Base-by-base conservation (phyloP, 2,113 vertebrate genomes). In the Cyrtonyx montezumae region DNA sequence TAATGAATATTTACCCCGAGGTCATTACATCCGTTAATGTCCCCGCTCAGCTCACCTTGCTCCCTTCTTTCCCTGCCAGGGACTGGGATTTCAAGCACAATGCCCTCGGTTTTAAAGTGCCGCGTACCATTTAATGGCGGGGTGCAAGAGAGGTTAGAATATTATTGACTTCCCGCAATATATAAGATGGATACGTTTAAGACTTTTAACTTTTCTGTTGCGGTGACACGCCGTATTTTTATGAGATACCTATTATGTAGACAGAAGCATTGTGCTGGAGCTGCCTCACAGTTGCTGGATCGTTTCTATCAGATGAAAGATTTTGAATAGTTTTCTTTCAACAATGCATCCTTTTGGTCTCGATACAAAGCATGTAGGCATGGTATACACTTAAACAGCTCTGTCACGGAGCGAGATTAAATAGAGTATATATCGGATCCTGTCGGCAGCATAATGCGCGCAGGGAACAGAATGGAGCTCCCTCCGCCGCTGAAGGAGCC, bases 1-100 rank as follows among this genome's bases (percentile, higher is more conserved):
- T 97, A 97, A 97, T 98, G 97, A 98, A 97, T 98, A 97, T 98
- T 98, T 97, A 97, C 96, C 97, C 97, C 86, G 90, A 96, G 91
- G 94, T 97, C 96, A 96, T 97, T 70, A 96, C 86, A 91, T 89
- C 84, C 30, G 89, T 96, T 91, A 95, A 77, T 94, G 94, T 96
- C 95, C 96, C 63, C 86, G 93, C 80, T 96, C 96, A 95, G 96
- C 95, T 96, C 97, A 98, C 97, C 97, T 98, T 95, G 79, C 59
- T 88, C 90, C 90, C 71, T 86, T 91, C 73, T 92, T 94, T 93
- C 89, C 84, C 63, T 87, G 43, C 93, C 43, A 80, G 84, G 87
- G 49, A 58, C 87, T 83, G 59, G 89, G 91, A 96, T 96, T 95
- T 96, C 94, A 94, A 92, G 92, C 89, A 94, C 93, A 94, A 94